Percentiles rank a stretch among this genome's conserved stretches.
These are phyloP conservation scores for Eupithecia dodoneata DNA, from an alignment of 2,888 invertebrate species.

Conservation along the genomic window DNA sequence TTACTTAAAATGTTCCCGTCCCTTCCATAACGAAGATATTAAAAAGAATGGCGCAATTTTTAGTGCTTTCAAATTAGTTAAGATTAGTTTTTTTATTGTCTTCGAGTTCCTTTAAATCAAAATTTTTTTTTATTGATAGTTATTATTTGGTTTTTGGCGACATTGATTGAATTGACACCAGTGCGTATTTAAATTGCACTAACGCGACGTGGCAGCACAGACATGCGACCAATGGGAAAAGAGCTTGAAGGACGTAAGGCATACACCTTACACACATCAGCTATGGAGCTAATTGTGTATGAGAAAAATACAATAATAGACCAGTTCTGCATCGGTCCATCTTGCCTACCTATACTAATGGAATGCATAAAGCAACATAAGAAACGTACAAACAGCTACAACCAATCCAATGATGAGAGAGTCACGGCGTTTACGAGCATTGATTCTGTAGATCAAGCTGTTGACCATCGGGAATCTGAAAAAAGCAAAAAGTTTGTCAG, in stretches of 20 bases:
- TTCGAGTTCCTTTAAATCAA: no score
- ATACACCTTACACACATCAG: not conserved
- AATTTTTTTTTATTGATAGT: no score
- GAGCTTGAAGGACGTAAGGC: not conserved
- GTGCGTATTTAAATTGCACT: not conserved
- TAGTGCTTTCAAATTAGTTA: no score
- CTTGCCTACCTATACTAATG: constrained; percentile 72
- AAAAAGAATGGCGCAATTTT: no score
- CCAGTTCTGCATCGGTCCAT: not conserved
- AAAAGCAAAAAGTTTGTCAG: constrained; percentile 29
- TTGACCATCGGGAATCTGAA: constrained; percentile 90
- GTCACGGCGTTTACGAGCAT: constrained; percentile 96
- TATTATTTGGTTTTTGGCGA: no score
- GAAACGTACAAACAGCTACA: constrained; percentile 94
- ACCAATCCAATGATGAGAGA: constrained; percentile 95
- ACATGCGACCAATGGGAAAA: no score
- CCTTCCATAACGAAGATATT: no score
- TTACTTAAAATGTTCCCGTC: no score
- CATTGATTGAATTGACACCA: no score
- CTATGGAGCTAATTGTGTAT: not conserved
- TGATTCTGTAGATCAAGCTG: constrained; percentile 96
- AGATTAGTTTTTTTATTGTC: no score
- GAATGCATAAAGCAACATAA: constrained; percentile 92
- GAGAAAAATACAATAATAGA: not conserved
- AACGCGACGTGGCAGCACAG: not conserved